phyloP scores from a whole-genome alignment of 2,797 vertebrate species.

The Xenopus petersii region DNA sequence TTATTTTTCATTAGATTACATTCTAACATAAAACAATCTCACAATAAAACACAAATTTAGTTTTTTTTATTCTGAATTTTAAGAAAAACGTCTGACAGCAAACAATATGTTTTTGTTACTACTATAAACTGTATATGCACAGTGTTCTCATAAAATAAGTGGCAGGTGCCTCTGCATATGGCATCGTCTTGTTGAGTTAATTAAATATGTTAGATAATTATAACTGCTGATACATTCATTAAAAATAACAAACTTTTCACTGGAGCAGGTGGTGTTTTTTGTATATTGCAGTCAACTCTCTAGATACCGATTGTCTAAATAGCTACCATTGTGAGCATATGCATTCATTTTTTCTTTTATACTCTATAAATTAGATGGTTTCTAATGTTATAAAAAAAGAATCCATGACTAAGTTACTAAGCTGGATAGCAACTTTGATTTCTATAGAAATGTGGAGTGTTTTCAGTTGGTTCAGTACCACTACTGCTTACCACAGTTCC shows the following conservation, averaged over 20 bases:
- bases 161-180: constrained; percentile 18
- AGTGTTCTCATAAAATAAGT: constrained; percentile 1
- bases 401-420: background rate
- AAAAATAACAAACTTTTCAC: constrained; percentile 3
- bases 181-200: constrained; percentile 12
- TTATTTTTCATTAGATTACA: no score
- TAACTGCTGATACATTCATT: constrained; percentile 6
- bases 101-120: no score
- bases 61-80: no score
- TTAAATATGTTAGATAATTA: constrained; percentile 19
- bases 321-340: no score
- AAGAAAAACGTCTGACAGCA: no score
- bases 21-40: no score
- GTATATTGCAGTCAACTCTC: background rate
- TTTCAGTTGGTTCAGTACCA: no score
- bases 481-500: no score
- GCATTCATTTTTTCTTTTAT: background rate
- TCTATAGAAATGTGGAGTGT: background rate
- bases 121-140: no score
- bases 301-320: background rate
- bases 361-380: background rate
- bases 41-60: no score
- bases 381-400: background rate
- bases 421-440: background rate
- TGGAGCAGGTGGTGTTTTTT: constrained; percentile 15